phyloP scores from a whole-genome alignment of 2,113 vertebrate genomes.

The Conger conger region DNA sequence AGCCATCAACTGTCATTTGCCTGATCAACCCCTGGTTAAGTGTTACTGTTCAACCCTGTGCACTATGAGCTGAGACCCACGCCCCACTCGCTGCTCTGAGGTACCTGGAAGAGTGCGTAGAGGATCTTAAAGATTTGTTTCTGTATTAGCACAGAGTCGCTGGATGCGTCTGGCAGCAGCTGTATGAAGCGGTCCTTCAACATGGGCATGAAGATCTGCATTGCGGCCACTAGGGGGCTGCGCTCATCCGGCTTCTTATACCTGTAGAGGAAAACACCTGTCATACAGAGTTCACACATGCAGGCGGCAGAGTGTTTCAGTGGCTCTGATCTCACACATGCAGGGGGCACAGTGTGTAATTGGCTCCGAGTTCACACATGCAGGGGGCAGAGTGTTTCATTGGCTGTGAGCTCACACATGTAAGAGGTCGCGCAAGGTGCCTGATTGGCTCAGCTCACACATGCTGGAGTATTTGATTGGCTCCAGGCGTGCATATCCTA shows the following conservation, averaged over 20 bases:
- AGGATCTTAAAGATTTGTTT: slow-evolving; percentile 99
- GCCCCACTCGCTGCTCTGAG: too few species aligned
- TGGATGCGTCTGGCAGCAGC: slow-evolving; percentile 87
- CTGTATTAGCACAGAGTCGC: slow-evolving; percentile 95
- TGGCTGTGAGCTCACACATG: too few species aligned
- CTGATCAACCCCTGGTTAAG: too few species aligned
- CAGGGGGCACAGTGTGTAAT: too few species aligned
- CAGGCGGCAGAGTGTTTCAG: background rate
- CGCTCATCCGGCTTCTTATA: slow-evolving; percentile 98
- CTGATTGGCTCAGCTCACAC: too few species aligned
- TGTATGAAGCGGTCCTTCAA: slow-evolving; percentile 95
- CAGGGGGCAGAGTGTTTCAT: too few species aligned
- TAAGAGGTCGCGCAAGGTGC: too few species aligned
- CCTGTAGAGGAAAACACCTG: slow-evolving; percentile 59
- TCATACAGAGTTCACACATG: background rate
- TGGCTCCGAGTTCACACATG: too few species aligned
- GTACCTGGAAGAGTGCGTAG: slow-evolving; percentile 97
- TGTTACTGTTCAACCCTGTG: too few species aligned
- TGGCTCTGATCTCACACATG: background rate
- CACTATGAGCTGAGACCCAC: too few species aligned
- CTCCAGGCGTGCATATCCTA: background rate
- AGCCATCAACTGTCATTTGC: too few species aligned
- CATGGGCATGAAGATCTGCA: slow-evolving; percentile 98
- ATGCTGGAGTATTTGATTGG: background rate
- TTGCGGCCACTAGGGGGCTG: slow-evolving; percentile 91